Evolutionary conservation across 2,113 vertebrate species (phyloP).

Genomic region (Strix aluco): DNA sequence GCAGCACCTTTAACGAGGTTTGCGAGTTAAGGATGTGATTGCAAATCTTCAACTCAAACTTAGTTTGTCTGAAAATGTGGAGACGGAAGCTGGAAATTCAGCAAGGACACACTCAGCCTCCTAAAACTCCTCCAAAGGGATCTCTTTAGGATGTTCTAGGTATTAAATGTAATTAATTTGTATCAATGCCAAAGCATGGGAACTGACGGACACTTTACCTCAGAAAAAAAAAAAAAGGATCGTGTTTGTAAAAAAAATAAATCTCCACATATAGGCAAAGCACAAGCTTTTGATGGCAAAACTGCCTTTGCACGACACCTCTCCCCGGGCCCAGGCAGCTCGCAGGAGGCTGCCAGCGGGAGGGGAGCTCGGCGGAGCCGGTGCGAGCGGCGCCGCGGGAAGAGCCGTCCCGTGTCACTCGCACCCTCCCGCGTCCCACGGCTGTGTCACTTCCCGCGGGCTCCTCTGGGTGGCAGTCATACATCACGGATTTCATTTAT

Average conservation of each 20-base stretch:
- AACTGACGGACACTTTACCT: neutral
- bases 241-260: neutral
- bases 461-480: constrained; percentile 34
- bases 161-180: neutral
- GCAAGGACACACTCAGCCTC: rapidly evolving
- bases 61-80: neutral
- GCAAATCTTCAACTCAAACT: neutral
- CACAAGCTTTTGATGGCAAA: neutral
- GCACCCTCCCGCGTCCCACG: rapidly evolving
- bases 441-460: neutral
- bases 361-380: too few relatives aligned
- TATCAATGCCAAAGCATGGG: neutral
- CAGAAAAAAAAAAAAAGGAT: neutral
- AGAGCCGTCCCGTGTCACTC: neutral
- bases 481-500: rapidly evolving
- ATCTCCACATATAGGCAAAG: neutral
- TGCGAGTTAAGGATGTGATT: neutral
- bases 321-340: rapidly evolving
- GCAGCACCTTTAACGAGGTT: neutral
- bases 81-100: neutral
- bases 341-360: neutral
- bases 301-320: neutral
- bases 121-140: neutral
- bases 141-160: neutral
- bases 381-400: neutral